Percentiles rank a stretch among this genome's conserved stretches.
Evolutionary conservation across 1,140 invertebrate species (phyloP).

Genomic region (Drosophila littoralis): DNA sequence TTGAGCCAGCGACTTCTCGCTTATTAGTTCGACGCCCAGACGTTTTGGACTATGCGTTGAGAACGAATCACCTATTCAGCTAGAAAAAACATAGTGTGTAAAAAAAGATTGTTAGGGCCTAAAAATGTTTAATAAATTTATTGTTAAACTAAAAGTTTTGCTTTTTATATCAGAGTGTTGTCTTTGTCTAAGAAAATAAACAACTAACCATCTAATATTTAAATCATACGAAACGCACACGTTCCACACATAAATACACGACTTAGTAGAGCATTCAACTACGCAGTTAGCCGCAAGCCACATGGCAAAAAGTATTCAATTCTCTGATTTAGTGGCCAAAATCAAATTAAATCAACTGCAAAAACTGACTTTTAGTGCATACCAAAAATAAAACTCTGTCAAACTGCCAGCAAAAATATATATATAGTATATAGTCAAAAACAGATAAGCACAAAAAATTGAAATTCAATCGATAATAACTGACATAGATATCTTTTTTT

Average conservation of each 20-base stretch:
- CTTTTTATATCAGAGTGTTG: too few species aligned
- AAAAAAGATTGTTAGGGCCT: too few species aligned
- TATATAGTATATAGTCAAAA: neutral
- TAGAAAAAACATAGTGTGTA: too few species aligned
- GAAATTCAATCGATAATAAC: slow-evolving; percentile 24
- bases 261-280: slow-evolving; percentile 12
- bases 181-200: neutral
- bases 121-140: too few species aligned
- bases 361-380: slow-evolving; percentile 76
- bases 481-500: slow-evolving; percentile 8
- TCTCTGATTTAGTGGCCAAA: slow-evolving; percentile 58
- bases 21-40: too few species aligned
- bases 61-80: too few species aligned
- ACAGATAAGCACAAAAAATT: neutral
- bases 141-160: too few species aligned
- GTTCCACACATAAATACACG: neutral
- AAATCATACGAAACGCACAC: neutral
- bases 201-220: neutral
- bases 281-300: neutral
- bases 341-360: slow-evolving; percentile 80
- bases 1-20: too few species aligned
- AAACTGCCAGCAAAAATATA: slow-evolving; percentile 7
- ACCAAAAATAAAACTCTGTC: slow-evolving; percentile 8
- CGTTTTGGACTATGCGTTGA: too few species aligned
- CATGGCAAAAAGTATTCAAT: slow-evolving; percentile 20